phyloP scores from a whole-genome alignment of 2,113 vertebrate genomes.

The Cardinalis cardinalis region DNA sequence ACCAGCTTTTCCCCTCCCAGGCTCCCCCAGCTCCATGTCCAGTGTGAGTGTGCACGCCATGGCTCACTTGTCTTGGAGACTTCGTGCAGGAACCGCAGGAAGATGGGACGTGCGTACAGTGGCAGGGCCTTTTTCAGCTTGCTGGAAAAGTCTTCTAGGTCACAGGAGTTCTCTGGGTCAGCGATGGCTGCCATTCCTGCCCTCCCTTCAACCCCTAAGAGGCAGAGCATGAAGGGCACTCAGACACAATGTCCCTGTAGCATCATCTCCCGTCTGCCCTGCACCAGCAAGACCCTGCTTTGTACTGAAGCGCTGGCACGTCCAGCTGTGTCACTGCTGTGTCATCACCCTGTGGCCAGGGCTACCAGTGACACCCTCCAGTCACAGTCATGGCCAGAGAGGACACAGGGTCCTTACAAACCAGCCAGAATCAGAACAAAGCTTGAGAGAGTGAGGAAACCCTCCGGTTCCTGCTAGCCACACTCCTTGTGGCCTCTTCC shows the following conservation, averaged over 20 bases:
- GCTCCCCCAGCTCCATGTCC: background rate
- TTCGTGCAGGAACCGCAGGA: slow-evolving; percentile 86
- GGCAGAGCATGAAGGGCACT: background rate
- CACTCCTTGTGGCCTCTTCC: background rate
- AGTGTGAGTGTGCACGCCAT: rapidly evolving
- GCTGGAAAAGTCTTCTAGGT: slow-evolving; percentile 81
- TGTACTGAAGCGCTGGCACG: rapidly evolving
- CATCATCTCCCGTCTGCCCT: background rate
- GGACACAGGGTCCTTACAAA: background rate
- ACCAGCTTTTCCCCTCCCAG: background rate
- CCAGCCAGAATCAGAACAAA: background rate
- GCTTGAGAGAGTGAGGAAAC: background rate
- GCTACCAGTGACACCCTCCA: background rate
- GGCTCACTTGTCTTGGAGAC: slow-evolving; percentile 91
- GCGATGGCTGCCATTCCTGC: slow-evolving; percentile 96
- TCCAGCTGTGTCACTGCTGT: background rate
- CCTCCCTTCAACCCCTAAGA: slow-evolving; percentile 89
- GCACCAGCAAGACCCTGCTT: background rate
- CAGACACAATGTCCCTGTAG: background rate
- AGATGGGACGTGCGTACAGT: slow-evolving; percentile 85
- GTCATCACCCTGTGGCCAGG: background rate
- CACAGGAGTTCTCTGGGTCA: slow-evolving; percentile 71
- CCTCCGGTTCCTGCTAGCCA: background rate
- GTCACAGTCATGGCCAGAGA: background rate
- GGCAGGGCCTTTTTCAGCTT: slow-evolving; percentile 89